Conservation (phyloP, 1,140 invertebrate species). For the Drosophila fuyamai region DNA sequence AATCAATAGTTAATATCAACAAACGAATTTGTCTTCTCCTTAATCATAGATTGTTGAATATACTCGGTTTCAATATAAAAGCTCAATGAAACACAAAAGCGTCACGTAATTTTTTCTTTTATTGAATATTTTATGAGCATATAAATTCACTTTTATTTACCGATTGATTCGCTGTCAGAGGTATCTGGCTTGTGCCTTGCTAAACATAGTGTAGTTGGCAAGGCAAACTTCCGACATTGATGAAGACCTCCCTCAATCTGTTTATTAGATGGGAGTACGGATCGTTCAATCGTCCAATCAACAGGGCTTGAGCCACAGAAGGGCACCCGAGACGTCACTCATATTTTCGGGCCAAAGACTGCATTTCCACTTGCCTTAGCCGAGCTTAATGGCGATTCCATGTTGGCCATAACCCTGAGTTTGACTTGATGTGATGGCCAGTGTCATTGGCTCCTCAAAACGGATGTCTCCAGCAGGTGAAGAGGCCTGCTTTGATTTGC, state of each 20-base stretch:
- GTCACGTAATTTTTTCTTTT: neutral
- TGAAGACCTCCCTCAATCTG: conserved; percentile 10
- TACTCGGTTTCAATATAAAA: neutral
- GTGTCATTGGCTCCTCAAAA: conserved; percentile 9
- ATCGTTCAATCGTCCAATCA: conserved; percentile 13
- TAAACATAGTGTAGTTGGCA: neutral
- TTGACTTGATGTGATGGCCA: conserved; percentile 15
- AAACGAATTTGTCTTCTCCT: neutral
- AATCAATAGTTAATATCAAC: too few species aligned
- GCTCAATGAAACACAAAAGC: neutral
- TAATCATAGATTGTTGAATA: neutral
- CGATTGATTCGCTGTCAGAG: neutral
- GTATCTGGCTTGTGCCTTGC: neutral
- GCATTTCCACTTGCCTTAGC: conserved; percentile 1
- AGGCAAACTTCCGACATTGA: neutral
- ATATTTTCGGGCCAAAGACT: conserved; percentile 3
- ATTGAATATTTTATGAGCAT: neutral
- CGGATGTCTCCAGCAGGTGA: conserved; percentile 24
- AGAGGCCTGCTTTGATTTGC: conserved; percentile 33
- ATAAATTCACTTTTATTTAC: neutral
- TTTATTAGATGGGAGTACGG: conserved; percentile 6
- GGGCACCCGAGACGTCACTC: conserved; percentile 15
- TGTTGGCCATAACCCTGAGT: conserved; percentile 17
- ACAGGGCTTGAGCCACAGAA: conserved; percentile 1
- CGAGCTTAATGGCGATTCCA: conserved; percentile 33